Percentiles rank a stretch among this genome's conserved stretches.
These are phyloP conservation scores for Phrynocephalus versicolor DNA, from an alignment of 2,113 vertebrate genomes.

Conservation along the genomic window DNA sequence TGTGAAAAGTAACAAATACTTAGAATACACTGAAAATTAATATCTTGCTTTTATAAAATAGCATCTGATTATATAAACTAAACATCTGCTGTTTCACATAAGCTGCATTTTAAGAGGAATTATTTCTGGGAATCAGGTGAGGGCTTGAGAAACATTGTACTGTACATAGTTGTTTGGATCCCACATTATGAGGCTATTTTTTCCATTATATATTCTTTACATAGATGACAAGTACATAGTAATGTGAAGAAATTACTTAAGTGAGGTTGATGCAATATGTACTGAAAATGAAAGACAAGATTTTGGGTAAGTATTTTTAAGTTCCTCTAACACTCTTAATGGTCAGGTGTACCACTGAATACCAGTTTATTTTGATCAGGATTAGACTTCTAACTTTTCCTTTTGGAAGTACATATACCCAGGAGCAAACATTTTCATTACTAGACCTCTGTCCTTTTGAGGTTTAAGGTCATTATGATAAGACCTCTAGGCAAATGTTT, in stretches of 20 bases:
- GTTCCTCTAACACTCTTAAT: background rate
- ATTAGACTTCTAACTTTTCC: background rate
- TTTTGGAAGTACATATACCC: background rate
- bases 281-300: background rate
- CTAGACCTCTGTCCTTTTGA: background rate
- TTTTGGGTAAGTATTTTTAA: background rate
- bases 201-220: background rate
- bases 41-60: background rate
- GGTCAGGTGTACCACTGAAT: background rate
- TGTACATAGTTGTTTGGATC: background rate
- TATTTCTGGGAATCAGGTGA: background rate
- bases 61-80: constrained; percentile 2
- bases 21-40: constrained; percentile 16
- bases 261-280: background rate
- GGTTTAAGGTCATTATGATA: background rate
- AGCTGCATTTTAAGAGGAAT: background rate
- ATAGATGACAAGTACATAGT: background rate
- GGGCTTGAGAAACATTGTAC: too few relatives aligned
- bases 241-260: background rate
- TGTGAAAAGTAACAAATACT: constrained; percentile 21
- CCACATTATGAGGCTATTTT: background rate
- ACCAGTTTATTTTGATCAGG: background rate
- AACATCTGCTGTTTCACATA: background rate
- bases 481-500: background rate
- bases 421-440: background rate